Base-by-base conservation (phyloP, 2,797 vertebrate genomes). In the Eulemur albifrons region DNA sequence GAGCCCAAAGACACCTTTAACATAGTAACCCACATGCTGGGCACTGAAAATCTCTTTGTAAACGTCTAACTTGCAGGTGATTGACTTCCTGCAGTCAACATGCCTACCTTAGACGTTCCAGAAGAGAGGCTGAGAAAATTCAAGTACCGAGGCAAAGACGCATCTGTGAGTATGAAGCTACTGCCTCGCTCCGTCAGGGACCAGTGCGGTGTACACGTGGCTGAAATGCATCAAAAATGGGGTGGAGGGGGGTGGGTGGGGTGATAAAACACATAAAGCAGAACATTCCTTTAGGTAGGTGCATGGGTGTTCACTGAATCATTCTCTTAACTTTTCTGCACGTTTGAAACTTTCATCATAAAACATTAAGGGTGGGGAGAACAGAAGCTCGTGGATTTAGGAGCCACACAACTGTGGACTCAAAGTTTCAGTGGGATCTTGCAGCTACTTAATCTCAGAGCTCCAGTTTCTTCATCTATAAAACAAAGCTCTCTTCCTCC, bases 81-180 rank as follows among this genome's bases (percentile, higher is more conserved):
- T 50, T 88, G 69, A 52, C 70, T 48, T 45, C 27, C 72, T 54
- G n/a, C 52, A 75, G 72, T 75, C 67, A 98, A 59, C 52, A 99
- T 99, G 99, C 97, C 99, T 0, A 97, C 98, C 10, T 97, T 72
- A 73, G 98, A 98, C 0, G 69, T 98, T 57, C 83, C 95, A 0
- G 72, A 95, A 0, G 96, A 99, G 86, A 98, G 99, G 17, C 54
- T 99, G 97, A 98, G 81, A 43, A 98, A 99, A 82, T 99, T 99
- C 96, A 99, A 99, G 96, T 99, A 99, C 97, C 99, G 99, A 91
- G 99, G 99, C 79, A 99, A 99, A 97, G 98, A 99, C 0, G 75
- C 97, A 0, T 95, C 97, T 1, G 99, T 99, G 97, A 99, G 98
- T 98, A 97, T 45, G 1, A 3, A 40, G 30, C 54, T 4, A 20